Percentiles rank a stretch among this genome's conserved stretches.
These are phyloP conservation scores for Sebastes fasciatus DNA, from an alignment of 2,113 vertebrate species.

Conservation along the genomic window DNA sequence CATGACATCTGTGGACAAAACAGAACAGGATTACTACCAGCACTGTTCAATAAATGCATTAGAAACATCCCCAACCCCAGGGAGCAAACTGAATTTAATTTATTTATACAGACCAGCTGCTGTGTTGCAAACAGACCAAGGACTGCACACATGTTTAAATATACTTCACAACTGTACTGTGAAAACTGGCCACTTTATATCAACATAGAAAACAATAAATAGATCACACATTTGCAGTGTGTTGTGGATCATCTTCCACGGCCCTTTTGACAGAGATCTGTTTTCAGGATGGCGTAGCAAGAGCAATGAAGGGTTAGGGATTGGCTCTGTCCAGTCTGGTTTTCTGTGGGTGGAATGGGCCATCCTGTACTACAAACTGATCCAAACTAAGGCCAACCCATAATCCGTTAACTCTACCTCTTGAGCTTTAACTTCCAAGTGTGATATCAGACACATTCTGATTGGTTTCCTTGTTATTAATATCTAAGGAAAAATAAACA, in stretches of 20 bases:
- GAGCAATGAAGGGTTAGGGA: not conserved
- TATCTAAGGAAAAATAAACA: not conserved
- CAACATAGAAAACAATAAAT: not conserved
- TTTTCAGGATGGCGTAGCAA: not conserved
- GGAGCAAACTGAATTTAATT: not conserved
- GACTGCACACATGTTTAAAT: not conserved
- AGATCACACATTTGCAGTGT: not conserved
- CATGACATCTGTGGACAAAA: too few relatives aligned
- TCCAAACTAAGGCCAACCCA: not conserved
- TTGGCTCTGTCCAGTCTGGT: not conserved
- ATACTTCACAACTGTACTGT: not conserved
- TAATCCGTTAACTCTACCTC: not conserved
- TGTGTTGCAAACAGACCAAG: not conserved
- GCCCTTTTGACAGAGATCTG: not conserved
- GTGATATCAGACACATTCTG: not conserved
- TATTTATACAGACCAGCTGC: not conserved
- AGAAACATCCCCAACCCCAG: not conserved
- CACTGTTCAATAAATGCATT: not conserved
- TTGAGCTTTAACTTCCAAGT: not conserved
- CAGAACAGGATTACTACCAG: not conserved
- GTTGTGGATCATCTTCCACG: not conserved
- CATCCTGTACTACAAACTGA: too few relatives aligned
- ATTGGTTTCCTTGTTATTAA: not conserved
- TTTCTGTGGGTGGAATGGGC: not conserved
- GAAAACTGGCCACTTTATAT: not conserved